Evolutionary conservation across 2,888 invertebrate genomes (phyloP), one percentile per base, ranked within the genome.

Genomic region (Amiota communis): DNA sequence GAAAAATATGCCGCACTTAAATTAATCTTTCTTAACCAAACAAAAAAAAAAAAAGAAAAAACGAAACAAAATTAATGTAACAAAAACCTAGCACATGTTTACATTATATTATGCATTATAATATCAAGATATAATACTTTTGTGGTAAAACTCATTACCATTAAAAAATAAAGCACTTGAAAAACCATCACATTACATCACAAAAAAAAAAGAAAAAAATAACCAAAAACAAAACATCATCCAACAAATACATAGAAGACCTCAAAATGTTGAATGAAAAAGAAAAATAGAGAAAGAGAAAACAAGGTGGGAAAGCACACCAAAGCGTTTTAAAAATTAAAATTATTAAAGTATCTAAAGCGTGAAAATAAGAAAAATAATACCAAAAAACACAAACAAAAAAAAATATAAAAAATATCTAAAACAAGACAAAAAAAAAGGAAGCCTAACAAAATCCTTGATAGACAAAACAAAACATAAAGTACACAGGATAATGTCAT

Each of bases 251-350:
- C n/a, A 15, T n/a, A 53, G 53, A 17, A 70, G 20, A 9, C 59
- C 20, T 51, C 53, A 4, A 51, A 51, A 51, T 8, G 4, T 12
- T n/a, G 4, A n/a, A n/a, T n/a, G 53, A 8, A 20, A 36, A 23
- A 17, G 17, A 2, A 53, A 68, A 68, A 17, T 3, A 23, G 13
- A 12, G 11, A 46, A 20, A 47, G 20, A 47, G 56, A 15, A 57
- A 67, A 49, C 2, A 47, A 36, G 48, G 68, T 17, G 46, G 17
- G n/a, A 53, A 36, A 36, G 59, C 13, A 47, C 20, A 11, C 49
- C 49, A 48, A 49, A 49, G 48, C 65, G 49, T 20, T 67, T 49
- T 67, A 67, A 67, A 53, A 67, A 67, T 67, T 67, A 67, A 67
- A 49, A 51, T 63, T 36, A 63, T 63, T 46, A 36, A 46, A 63